Evolutionary conservation across 2,113 vertebrate genomes (phyloP).

Genomic region (Perccottus glenii): DNA sequence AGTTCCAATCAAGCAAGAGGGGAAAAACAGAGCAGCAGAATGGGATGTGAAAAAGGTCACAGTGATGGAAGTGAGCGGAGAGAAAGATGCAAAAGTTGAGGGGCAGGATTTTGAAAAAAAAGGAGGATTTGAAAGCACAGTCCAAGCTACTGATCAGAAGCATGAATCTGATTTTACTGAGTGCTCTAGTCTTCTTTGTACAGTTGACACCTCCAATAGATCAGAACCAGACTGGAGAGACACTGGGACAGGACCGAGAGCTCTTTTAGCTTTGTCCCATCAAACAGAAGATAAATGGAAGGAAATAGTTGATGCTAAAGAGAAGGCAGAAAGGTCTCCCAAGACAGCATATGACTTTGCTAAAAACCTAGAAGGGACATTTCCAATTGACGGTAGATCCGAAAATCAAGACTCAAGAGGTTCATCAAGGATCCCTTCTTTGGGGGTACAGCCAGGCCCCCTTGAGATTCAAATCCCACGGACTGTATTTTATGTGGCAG

Average conservation of each 20-base stretch:
- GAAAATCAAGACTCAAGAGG: constrained; percentile 38
- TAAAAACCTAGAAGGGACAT: constrained; percentile 18
- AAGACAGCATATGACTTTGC: constrained; percentile 11
- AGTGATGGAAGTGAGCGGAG: constrained; percentile 23
- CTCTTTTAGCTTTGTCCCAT: constrained; percentile 43
- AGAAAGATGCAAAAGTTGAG: constrained; percentile 40
- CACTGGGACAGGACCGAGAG: constrained; percentile 26
- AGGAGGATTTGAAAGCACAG: constrained; percentile 24
- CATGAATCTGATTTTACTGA: constrained; percentile 51
- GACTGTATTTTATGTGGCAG: constrained; percentile 75
- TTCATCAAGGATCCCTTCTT: constrained; percentile 24
- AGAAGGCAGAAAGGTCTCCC: constrained; percentile 28
- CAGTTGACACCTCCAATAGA: constrained; percentile 29
- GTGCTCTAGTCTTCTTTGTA: constrained; percentile 39
- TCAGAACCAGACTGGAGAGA: constrained; percentile 32
- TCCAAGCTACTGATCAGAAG: constrained; percentile 9
- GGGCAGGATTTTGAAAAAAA: constrained; percentile 15
- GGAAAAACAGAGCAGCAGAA: constrained; percentile 48
- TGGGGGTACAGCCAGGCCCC: constrained; percentile 1
- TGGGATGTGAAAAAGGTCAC: constrained; percentile 37
- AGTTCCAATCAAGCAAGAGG: constrained; percentile 66
- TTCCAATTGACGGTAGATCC: constrained; percentile 12
- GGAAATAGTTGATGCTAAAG: constrained; percentile 46
- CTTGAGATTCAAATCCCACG: constrained; percentile 69
- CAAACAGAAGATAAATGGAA: constrained; percentile 66